phyloP scores from a whole-genome alignment of 2,888 invertebrate genomes.

The Epiperipatus broadwayi region DNA sequence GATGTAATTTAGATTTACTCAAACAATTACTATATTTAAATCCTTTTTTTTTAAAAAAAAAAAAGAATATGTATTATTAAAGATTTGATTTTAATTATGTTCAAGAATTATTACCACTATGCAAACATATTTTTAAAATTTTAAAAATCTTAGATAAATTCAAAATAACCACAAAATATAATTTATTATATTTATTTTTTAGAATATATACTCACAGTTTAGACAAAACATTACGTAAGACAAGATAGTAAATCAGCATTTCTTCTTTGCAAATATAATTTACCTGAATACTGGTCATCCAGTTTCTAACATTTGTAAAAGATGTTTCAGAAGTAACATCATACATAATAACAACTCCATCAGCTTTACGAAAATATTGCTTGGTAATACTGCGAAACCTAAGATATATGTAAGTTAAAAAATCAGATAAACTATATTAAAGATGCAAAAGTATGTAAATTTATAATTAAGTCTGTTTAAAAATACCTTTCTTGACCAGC shows the following conservation, averaged over 20 bases:
- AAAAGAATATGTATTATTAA: no score
- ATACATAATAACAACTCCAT: conserved; percentile 36
- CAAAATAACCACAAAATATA: no score
- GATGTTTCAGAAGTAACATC: conserved; percentile 35
- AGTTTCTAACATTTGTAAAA: conserved; percentile 34
- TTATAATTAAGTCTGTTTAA: background rate
- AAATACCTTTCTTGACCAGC: conserved; percentile 35
- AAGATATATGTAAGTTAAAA: no score
- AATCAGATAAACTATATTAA: conserved; percentile 5
- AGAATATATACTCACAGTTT: no score
- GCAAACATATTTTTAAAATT: no score
- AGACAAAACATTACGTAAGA: background rate
- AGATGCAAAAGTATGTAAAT: background rate
- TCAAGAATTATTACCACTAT: no score
- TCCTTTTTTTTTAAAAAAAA: no score
- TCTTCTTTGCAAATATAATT: background rate
- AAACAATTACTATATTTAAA: no score
- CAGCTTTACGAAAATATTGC: conserved; percentile 38
- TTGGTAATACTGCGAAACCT: conserved; percentile 37
- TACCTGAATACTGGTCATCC: conserved; percentile 31
- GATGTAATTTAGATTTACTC: no score
- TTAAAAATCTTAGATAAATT: no score
- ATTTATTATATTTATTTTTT: no score
- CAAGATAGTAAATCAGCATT: background rate
- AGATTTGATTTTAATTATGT: no score